Conservation (phyloP, 2,888 invertebrate genomes). For the Patella depressa region DNA sequence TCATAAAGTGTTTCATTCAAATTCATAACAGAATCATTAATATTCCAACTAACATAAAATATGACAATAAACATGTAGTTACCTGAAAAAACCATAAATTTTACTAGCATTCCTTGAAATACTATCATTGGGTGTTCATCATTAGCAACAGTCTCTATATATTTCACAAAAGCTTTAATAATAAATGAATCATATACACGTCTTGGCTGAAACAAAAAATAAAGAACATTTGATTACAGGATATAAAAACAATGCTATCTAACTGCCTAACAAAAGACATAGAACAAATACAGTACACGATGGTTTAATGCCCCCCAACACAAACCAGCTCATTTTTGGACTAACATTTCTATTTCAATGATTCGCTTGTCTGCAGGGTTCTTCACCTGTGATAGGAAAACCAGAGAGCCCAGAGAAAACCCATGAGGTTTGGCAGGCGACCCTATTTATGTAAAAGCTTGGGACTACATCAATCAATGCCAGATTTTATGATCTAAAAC, state of each 20-base stretch:
- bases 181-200: conserved; percentile 48
- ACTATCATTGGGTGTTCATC: conserved; percentile 57
- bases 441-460: no score
- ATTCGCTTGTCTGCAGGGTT: no score
- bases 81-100: conserved; percentile 54
- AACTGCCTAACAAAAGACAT: no score
- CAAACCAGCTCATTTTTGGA: background rate
- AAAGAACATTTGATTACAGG: background rate
- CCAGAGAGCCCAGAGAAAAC: no score
- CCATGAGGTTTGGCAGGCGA: no score
- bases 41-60: background rate
- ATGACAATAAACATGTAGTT: background rate
- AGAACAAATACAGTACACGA: no score
- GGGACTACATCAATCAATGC: no score
- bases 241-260: background rate
- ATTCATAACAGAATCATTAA: no score
- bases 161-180: conserved; percentile 51
- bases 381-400: no score
- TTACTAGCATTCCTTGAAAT: conserved; percentile 56
- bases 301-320: no score
- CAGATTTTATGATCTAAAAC: no score
- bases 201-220: conserved; percentile 47
- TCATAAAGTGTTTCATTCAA: no score
- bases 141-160: conserved; percentile 48
- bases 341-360: background rate